Evolutionary conservation across 1,140 invertebrate genomes (phyloP).

Genomic region (Heliconius hermathena): DNA sequence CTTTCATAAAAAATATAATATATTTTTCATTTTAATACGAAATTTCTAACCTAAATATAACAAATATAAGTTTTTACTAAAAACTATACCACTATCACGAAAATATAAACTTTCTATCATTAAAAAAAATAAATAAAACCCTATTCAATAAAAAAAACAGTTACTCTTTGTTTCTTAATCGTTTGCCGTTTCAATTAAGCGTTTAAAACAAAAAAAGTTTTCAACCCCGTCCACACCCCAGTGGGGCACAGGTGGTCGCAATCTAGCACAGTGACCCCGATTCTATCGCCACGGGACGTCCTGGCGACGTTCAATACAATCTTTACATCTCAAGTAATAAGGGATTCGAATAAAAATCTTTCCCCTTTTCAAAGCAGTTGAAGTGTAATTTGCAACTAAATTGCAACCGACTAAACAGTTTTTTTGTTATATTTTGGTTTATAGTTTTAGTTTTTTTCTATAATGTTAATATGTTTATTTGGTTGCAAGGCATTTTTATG

Average conservation of each 20-base stretch:
- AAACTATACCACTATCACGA: neutral
- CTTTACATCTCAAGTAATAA: constrained; percentile 58
- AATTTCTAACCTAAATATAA: neutral
- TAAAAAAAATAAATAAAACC: neutral
- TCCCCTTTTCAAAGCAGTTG: neutral
- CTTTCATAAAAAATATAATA: too few species aligned
- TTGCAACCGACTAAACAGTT: neutral
- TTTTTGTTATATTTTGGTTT: neutral
- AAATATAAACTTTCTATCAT: neutral
- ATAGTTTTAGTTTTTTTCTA: neutral
- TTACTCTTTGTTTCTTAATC: constrained; percentile 11
- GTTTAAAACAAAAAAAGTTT: constrained; percentile 31
- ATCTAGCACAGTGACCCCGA: constrained; percentile 65
- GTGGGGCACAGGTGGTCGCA: constrained; percentile 58
- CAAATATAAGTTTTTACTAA: neutral
- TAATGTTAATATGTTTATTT: too few species aligned
- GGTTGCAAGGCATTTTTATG: too few species aligned
- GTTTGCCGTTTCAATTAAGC: constrained; percentile 36
- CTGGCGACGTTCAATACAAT: constrained; percentile 40
- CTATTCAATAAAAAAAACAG: constrained; percentile 12
- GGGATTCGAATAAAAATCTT: constrained; percentile 10
- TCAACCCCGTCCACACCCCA: constrained; percentile 21
- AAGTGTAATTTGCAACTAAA: neutral
- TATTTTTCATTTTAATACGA: too few species aligned
- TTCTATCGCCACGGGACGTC: constrained; percentile 56